Percentiles rank a stretch among this genome's conserved stretches.
phyloP scores from a whole-genome alignment of 2,113 vertebrate species.

The Dromiciops gliroides region DNA sequence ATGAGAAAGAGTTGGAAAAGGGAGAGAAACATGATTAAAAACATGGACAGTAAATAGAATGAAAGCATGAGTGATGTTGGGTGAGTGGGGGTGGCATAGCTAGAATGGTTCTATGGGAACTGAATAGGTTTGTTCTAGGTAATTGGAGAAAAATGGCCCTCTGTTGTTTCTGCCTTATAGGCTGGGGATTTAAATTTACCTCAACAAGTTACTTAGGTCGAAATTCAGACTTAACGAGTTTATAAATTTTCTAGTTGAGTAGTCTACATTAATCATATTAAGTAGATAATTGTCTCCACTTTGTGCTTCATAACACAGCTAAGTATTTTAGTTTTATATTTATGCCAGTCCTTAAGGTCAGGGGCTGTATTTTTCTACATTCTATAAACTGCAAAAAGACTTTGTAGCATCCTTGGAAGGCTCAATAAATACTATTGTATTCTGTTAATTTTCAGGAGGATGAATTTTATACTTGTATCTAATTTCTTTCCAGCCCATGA shows the following conservation, averaged over 20 bases:
- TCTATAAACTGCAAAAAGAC: background rate
- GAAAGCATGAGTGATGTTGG: background rate
- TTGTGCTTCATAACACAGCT: rapidly evolving
- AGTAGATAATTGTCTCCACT: background rate
- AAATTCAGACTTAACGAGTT: background rate
- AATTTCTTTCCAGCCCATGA: background rate
- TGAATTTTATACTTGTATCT: background rate
- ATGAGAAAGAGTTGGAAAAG: background rate
- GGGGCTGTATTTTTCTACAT: rapidly evolving
- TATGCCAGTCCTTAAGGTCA: background rate
- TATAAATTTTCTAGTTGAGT: background rate
- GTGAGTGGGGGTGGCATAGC: background rate
- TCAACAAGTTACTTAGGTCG: background rate
- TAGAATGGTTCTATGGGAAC: background rate
- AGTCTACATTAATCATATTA: background rate
- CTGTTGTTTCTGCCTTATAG: background rate
- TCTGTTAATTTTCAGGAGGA: background rate
- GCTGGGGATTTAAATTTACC: background rate
- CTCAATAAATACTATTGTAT: background rate
- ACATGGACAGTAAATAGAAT: background rate
- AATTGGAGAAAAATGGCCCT: background rate
- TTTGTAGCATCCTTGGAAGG: background rate
- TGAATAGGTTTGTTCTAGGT: background rate
- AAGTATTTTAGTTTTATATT: background rate
- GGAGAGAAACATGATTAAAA: background rate